Percentiles rank a stretch among this genome's conserved stretches.
Evolutionary conservation across 2,888 invertebrate species (phyloP).

Genomic region (Sinotaia quadrata): DNA sequence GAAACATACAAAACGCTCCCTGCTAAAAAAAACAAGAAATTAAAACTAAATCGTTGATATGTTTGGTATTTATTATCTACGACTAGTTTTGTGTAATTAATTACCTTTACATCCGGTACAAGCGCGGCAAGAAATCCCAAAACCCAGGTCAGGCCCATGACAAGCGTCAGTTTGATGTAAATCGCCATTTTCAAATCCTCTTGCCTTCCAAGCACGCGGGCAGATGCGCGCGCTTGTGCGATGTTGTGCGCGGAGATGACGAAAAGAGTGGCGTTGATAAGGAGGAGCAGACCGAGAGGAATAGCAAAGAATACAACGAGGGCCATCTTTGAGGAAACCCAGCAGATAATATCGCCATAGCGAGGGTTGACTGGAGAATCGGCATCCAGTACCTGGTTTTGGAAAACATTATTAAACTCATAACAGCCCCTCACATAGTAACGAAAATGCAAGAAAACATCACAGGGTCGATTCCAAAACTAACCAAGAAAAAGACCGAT

Average conservation of each 20-base stretch:
- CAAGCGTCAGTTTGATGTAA: slow-evolving; percentile 33
- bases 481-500: too few relatives aligned
- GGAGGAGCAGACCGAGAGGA: slow-evolving; percentile 24
- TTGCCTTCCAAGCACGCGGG: slow-evolving; percentile 19
- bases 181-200: slow-evolving; percentile 21
- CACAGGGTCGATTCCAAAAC: too few relatives aligned
- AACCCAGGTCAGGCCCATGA: slow-evolving; percentile 36
- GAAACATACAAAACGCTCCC: too few relatives aligned
- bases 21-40: too few relatives aligned
- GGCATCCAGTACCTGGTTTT: slow-evolving; percentile 14
- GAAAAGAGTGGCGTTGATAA: slow-evolving; percentile 33
- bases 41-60: too few relatives aligned
- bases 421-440: too few relatives aligned
- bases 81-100: too few relatives aligned
- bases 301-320: slow-evolving; percentile 36
- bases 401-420: too few relatives aligned
- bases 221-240: slow-evolving; percentile 11
- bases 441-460: too few relatives aligned
- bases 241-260: slow-evolving; percentile 28
- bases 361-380: slow-evolving; percentile 18
- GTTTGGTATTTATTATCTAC: too few relatives aligned
- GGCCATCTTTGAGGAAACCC: slow-evolving; percentile 30
- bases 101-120: slow-evolving; percentile 22
- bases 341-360: slow-evolving; percentile 36
- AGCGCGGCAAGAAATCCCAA: slow-evolving; percentile 29